Evolutionary conservation across 30 jellyfish, hydroid and myxozoan genomes (phyloP), one percentile per base, ranked within the genome.

Genomic region (Mastigias papua): DNA sequence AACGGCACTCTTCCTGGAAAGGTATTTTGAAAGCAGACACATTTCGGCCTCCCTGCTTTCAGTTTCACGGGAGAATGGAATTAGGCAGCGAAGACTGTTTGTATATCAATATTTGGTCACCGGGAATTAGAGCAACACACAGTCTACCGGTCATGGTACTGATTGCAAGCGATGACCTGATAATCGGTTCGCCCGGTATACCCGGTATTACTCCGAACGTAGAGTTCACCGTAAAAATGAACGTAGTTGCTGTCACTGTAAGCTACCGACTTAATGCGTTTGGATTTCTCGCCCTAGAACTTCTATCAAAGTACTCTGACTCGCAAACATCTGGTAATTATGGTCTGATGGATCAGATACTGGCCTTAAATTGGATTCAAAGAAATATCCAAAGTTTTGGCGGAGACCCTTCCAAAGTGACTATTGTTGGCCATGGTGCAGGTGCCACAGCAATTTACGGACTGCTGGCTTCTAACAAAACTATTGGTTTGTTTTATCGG

Each of bases 391-490:
- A 26, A 49, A 48, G 63, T 26, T 92, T 92, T 69, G 98, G 98
- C 1, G 98, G 98, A 16, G 91, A 89, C 94, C 94, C 97, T 7
- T 54, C 78, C 15, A 58, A 50, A 46, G 95, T 87, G 27, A 92
- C 98, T 16, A 64, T 92, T 16, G 67, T 70, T 17, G 98, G 98
- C 7, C 91, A 80, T 34, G 84, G 95, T 46, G 62, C 95, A 23
- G 98, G 98, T 78, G 98, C 90, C 19, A 86, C 94, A 19, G 86
- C 97, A 25, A 32, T 87, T n/a, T 80, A 37, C 37, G 98, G 91
- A 17, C 84, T 92, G 70, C 81, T 87, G 63, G 97, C 97, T 4
- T 86, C 98, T 22, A 89, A 72, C 30, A 25, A 33, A 54, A 95
- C 98, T 6, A 81, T 30, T 28, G 98, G 95, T 3, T 61, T 92